Evolutionary conservation across 2,113 vertebrate species (phyloP).

Genomic region (Zosterops lateralis): DNA sequence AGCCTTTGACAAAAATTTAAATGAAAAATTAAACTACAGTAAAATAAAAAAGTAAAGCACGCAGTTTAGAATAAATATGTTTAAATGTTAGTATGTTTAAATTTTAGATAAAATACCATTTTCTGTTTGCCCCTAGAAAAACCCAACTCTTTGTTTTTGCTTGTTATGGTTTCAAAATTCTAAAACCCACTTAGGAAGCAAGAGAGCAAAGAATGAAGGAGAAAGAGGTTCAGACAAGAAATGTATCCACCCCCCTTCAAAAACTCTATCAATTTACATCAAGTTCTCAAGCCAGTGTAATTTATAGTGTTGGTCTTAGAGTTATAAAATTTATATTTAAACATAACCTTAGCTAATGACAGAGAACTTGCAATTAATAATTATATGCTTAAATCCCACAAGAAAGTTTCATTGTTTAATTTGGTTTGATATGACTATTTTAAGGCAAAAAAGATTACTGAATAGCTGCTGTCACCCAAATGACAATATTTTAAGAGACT

Average conservation of each 20-base stretch:
- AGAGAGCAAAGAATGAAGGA: neutral
- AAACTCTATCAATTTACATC: neutral
- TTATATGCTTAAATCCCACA: neutral
- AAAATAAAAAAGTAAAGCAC: neutral
- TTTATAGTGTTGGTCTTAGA: neutral
- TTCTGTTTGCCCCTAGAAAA: neutral
- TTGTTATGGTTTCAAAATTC: neutral
- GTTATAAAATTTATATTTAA: neutral
- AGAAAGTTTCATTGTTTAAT: neutral
- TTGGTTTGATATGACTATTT: neutral
- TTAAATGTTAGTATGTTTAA: neutral
- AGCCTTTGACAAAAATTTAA: neutral
- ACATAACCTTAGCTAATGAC: neutral
- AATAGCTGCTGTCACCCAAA: constrained; percentile 6
- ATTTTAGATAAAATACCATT: neutral
- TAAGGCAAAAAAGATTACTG: neutral
- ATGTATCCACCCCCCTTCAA: neutral
- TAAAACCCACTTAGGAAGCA: neutral
- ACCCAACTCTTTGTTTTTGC: neutral
- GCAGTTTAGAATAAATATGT: neutral
- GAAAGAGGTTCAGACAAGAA: neutral
- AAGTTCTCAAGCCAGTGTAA: neutral
- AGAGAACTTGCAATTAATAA: neutral
- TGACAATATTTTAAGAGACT: constrained; percentile 5
- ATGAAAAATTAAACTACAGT: neutral